Percentiles rank a stretch among this genome's conserved stretches.
phyloP scores from a whole-genome alignment of 2,888 invertebrate genomes.

The Ochropleura leucogaster region DNA sequence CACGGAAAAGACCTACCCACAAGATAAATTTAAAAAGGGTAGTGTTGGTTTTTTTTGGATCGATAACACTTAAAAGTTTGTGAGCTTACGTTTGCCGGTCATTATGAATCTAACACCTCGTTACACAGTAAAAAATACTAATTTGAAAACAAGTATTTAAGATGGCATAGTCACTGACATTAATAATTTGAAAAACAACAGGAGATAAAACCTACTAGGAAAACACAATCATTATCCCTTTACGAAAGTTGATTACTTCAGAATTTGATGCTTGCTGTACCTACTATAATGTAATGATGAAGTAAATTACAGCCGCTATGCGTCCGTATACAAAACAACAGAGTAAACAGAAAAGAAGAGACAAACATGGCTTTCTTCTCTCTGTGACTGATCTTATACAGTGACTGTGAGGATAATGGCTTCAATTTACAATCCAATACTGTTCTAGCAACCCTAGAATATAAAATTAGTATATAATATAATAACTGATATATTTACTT shows the following conservation, averaged over 20 bases:
- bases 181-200: background rate
- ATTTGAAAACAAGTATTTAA: background rate
- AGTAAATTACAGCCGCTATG: background rate
- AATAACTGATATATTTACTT: conserved; percentile 4
- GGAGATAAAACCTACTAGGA: background rate
- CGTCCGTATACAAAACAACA: background rate
- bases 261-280: no score
- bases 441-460: conserved; percentile 1
- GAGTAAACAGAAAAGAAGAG: background rate
- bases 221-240: background rate
- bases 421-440: conserved; percentile 18
- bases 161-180: no score
- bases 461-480: conserved; percentile 7
- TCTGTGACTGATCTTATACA: background rate
- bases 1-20: conserved; percentile 7
- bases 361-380: background rate
- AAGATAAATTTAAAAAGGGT: background rate
- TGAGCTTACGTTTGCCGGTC: conserved; percentile 4
- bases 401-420: background rate
- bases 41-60: background rate
- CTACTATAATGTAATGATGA: no score
- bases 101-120: conserved; percentile 42
- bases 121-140: background rate
- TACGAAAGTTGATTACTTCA: background rate
- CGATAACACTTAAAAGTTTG: background rate